Evolutionary conservation across 2,113 vertebrate genomes (phyloP), one percentile per base, ranked within the genome.

Genomic region (Edolisoma coerulescens): DNA sequence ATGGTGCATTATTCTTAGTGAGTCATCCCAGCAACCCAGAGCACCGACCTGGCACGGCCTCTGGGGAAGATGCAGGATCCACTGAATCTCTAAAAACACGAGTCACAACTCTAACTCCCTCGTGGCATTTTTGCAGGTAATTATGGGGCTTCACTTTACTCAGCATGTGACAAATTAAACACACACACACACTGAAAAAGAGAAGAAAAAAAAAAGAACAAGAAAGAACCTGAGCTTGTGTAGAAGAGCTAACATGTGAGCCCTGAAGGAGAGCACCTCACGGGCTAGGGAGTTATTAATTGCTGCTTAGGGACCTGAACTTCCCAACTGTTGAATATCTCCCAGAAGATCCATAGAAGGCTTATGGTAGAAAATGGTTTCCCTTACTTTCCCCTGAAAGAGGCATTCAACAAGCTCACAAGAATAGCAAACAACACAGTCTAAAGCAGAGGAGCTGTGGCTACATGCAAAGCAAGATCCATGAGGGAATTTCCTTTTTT

Each of bases 11-110:
- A 42, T 3, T 60, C 56, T 39, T 5, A 17, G 21, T 44, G 32
- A 64, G 21, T 30, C 67, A 37, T 8, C 18, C 35, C 0, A 1
- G 39, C 33, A 74, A 15, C 18, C 24, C 57, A 11, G 15, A 86
- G 19, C 35, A 39, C 33, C 42, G 50, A 39, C 33, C 64, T 71
- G 44, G 32, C 21, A 13, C 0, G 0, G 49, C 21, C 74, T 33
- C 70, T 26, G 50, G 42, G 53, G n/a, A 94, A 61, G 56, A 79
- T 1, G 1, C 22, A 77, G 52, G 63, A 59, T 41, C 33, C 63
- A 8, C 39, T 35, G 47, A 77, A 50, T 33, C 23, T 54, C 59
- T 86, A 59, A 67, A 12, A 63, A 42, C 10, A 35, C 1, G 1
- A 53, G 23, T 14, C n/a, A 63, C n/a, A 93, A 2, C 16, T 3